Conservation (phyloP, 2,113 vertebrate genomes). For the Eolophus roseicapilla region DNA sequence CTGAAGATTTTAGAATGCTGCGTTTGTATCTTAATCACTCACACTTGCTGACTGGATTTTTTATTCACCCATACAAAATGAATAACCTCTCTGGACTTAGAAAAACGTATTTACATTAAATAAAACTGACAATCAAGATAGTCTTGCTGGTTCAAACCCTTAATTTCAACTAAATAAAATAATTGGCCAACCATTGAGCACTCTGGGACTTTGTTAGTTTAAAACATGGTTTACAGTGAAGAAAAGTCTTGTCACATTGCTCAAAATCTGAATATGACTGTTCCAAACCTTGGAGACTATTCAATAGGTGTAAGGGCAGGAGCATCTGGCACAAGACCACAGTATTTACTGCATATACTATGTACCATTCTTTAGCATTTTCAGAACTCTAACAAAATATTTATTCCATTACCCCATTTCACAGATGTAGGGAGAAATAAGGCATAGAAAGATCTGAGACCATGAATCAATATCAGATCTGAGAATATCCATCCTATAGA, state of each 20-base stretch:
- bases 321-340: not conserved
- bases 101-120: not conserved
- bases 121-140: not conserved
- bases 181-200: not conserved
- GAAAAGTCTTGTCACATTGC: not conserved
- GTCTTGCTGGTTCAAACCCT: not conserved
- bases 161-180: not conserved
- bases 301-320: not conserved
- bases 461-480: not conserved
- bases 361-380: not conserved
- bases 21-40: not conserved
- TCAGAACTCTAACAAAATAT: not conserved
- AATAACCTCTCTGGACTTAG: not conserved
- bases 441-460: not conserved
- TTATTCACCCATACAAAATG: not conserved
- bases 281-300: not conserved
- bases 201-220: not conserved
- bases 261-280: not conserved
- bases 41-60: not conserved
- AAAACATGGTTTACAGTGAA: not conserved
- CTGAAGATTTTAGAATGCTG: not conserved
- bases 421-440: not conserved
- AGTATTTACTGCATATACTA: not conserved
- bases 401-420: not conserved
- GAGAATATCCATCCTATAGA: not conserved